phyloP scores from a whole-genome alignment of 2,113 vertebrate species.

The Periophthalmus modestus region DNA sequence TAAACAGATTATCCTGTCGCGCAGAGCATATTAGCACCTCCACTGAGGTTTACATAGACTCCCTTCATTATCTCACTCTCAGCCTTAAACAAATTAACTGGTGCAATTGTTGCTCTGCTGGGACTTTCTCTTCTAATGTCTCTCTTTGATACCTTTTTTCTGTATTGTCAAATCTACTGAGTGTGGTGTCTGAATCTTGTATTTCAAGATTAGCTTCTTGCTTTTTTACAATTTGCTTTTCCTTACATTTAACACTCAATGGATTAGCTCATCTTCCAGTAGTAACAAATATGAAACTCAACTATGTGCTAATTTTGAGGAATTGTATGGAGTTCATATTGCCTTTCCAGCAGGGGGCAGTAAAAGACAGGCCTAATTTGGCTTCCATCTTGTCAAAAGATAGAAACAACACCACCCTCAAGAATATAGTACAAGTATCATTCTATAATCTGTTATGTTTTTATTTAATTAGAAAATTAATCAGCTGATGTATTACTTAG shows the following conservation, averaged over 20 bases:
- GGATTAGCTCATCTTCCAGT: background rate
- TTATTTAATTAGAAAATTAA: background rate
- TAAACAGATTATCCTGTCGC: constrained; percentile 45
- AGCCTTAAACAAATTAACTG: constrained; percentile 44
- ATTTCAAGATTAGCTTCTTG: background rate
- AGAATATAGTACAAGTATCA: background rate
- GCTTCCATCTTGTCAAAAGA: background rate
- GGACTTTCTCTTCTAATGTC: constrained; percentile 5
- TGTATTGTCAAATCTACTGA: background rate
- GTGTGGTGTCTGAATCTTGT: background rate
- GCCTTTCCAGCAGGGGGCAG: constrained; percentile 60
- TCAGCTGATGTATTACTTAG: background rate
- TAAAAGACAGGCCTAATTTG: constrained; percentile 12
- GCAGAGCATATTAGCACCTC: constrained; percentile 22
- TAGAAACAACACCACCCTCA: background rate
- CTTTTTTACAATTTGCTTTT: background rate
- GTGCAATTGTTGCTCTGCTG: constrained; percentile 18
- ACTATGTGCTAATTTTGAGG: background rate
- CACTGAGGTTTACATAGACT: constrained; percentile 18
- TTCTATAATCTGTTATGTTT: background rate
- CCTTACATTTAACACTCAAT: background rate
- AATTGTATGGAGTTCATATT: background rate
- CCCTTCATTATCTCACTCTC: constrained; percentile 34
- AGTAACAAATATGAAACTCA: background rate
- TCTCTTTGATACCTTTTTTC: background rate